A percentile compares a stretch with the other conserved stretches of the same genome.
Evolutionary conservation across 1,140 invertebrate species (phyloP).

Genomic region (Thereuonema tuberculata): DNA sequence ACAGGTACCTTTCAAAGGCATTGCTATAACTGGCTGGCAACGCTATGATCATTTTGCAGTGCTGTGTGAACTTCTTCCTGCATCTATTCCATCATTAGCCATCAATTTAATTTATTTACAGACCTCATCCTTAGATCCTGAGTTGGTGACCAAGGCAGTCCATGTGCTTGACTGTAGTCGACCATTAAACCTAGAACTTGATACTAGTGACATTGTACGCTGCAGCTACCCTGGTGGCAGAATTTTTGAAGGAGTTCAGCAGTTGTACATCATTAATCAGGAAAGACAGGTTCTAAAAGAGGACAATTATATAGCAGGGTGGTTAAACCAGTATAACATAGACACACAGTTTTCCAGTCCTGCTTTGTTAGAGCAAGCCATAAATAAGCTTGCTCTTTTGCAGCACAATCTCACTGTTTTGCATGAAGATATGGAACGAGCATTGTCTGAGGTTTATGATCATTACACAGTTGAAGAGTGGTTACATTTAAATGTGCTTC

Average conservation of each 20-base stretch:
- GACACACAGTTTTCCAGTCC: slow-evolving; percentile 30
- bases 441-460: slow-evolving; percentile 26
- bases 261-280: slow-evolving; percentile 18
- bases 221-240: slow-evolving; percentile 28
- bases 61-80: slow-evolving; percentile 48
- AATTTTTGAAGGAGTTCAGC: slow-evolving; percentile 24
- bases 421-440: slow-evolving; percentile 19
- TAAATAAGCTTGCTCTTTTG: slow-evolving; percentile 20
- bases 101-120: slow-evolving; percentile 29
- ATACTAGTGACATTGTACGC: slow-evolving; percentile 6
- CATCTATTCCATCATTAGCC: slow-evolving; percentile 42
- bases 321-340: slow-evolving; percentile 28
- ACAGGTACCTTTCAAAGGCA: slow-evolving; percentile 30
- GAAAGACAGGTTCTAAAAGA: slow-evolving; percentile 16
- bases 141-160: slow-evolving; percentile 16
- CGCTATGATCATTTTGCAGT: slow-evolving; percentile 51
- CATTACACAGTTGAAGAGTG: slow-evolving; percentile 29
- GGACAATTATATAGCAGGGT: slow-evolving; percentile 27
- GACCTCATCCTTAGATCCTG: neutral
- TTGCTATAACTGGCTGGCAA: slow-evolving; percentile 42
- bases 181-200: slow-evolving; percentile 9
- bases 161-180: slow-evolving; percentile 20
- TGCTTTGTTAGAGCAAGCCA: slow-evolving; percentile 26
- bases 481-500: slow-evolving; percentile 25
- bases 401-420: slow-evolving; percentile 22